Percentiles rank a stretch among this genome's conserved stretches.
These are phyloP conservation scores for Drosophila maculinotata DNA, from an alignment of 2,888 invertebrate genomes.

Conservation along the genomic window DNA sequence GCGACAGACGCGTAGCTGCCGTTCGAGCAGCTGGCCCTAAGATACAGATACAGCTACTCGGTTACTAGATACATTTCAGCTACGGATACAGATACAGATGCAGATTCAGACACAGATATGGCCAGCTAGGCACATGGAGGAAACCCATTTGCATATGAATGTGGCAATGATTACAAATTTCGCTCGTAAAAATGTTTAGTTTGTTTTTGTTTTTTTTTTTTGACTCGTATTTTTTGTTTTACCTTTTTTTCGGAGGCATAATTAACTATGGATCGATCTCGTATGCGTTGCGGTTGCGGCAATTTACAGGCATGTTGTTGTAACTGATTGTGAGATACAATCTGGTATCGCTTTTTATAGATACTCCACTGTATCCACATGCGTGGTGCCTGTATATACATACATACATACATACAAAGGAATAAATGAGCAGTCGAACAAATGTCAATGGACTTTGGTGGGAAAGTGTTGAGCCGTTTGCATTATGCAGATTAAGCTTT, in stretches of 20 bases:
- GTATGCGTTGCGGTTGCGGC: slow-evolving; percentile 75
- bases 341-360: slow-evolving; percentile 59
- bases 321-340: slow-evolving; percentile 67
- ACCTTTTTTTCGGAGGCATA: slow-evolving; percentile 60
- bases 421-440: slow-evolving; percentile 41
- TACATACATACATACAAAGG: slow-evolving; percentile 32
- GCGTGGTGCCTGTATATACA: slow-evolving; percentile 7
- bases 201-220: slow-evolving; percentile 40
- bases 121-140: slow-evolving; percentile 40
- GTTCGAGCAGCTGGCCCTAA: slow-evolving; percentile 73
- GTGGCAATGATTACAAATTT: slow-evolving; percentile 81
- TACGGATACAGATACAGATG: slow-evolving; percentile 10
- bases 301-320: slow-evolving; percentile 66
- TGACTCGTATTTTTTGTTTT: slow-evolving; percentile 46
- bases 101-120: slow-evolving; percentile 16
- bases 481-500: slow-evolving; percentile 64
- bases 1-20: slow-evolving; percentile 75
- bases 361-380: slow-evolving; percentile 31
- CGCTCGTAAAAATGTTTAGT: slow-evolving; percentile 80
- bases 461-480: slow-evolving; percentile 76
- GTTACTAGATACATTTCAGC: slow-evolving; percentile 26
- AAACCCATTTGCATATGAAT: slow-evolving; percentile 77
- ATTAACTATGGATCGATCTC: slow-evolving; percentile 71
- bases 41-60: slow-evolving; percentile 50
- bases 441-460: slow-evolving; percentile 77